These are phyloP conservation scores for Temnothorax nylanderi DNA, from an alignment of 1,140 invertebrate species.

Conservation along the genomic window DNA sequence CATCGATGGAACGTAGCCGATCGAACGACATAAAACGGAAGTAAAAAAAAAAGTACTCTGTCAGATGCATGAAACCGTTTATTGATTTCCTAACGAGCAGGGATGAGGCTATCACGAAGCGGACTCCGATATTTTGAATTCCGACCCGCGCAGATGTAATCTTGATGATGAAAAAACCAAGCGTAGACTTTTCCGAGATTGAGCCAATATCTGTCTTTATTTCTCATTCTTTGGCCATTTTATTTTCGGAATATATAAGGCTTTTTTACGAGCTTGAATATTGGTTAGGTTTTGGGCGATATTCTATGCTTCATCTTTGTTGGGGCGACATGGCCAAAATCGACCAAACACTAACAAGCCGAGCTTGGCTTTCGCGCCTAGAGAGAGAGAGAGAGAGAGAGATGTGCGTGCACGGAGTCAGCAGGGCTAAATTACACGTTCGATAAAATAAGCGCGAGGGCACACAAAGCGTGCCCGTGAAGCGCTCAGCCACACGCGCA, in stretches of 20 bases:
- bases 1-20: not conserved
- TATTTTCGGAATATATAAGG: not conserved
- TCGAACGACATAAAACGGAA: conserved; percentile 2
- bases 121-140: not conserved
- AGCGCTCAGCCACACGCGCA: conserved; percentile 33
- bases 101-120: not conserved
- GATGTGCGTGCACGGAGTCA: conserved; percentile 13
- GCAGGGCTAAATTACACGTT: conserved; percentile 57
- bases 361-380: not conserved
- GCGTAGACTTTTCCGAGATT: not conserved
- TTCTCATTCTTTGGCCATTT: not conserved
- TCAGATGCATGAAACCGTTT: conserved; percentile 18
- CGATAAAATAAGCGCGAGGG: conserved; percentile 47
- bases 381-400: not conserved
- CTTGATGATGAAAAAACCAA: not conserved
- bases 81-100: conserved; percentile 47
- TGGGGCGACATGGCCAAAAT: not conserved
- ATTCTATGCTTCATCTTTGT: not conserved
- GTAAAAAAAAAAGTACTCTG: not conserved
- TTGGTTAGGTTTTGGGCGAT: not conserved
- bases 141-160: not conserved
- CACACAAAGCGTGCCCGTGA: conserved; percentile 40
- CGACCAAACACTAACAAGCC: conserved; percentile 24
- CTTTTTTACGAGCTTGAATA: not conserved
- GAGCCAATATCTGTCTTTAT: not conserved